These are phyloP conservation scores for Bacillus rossius DNA, from an alignment of 1,140 invertebrate genomes.

Conservation along the genomic window DNA sequence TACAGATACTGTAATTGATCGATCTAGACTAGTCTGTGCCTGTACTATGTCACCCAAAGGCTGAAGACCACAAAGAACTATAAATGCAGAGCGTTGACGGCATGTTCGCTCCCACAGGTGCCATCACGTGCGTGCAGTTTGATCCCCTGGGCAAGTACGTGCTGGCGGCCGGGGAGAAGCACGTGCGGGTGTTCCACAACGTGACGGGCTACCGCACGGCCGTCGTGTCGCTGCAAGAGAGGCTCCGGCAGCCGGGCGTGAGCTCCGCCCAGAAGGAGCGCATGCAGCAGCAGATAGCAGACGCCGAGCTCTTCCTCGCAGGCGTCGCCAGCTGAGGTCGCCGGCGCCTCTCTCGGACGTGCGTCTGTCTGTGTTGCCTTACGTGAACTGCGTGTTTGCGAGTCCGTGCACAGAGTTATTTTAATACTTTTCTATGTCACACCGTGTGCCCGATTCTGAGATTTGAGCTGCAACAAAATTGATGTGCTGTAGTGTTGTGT, in stretches of 20 bases:
- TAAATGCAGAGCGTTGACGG: too few relatives aligned
- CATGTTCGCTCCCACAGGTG: slow-evolving; percentile 57
- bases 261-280: slow-evolving; percentile 61
- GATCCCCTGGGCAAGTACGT: slow-evolving; percentile 67
- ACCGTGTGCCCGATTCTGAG: slow-evolving; percentile 20
- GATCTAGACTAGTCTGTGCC: too few relatives aligned
- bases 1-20: too few relatives aligned
- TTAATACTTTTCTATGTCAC: slow-evolving; percentile 4
- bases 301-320: slow-evolving; percentile 52
- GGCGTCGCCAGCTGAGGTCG: slow-evolving; percentile 36
- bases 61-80: too few relatives aligned
- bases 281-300: slow-evolving; percentile 59
- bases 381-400: not conserved
- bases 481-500: too few relatives aligned
- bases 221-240: slow-evolving; percentile 57
- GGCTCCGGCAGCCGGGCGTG: slow-evolving; percentile 50
- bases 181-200: slow-evolving; percentile 75
- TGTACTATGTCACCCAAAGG: too few relatives aligned
- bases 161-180: slow-evolving; percentile 67
- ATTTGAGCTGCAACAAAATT: too few relatives aligned
- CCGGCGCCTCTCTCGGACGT: too few relatives aligned
- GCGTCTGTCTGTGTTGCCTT: not conserved
- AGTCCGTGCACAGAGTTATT: not conserved
- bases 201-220: slow-evolving; percentile 67
- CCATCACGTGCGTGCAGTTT: slow-evolving; percentile 62